These are phyloP conservation scores for Synanthedon myopaeformis DNA, from an alignment of 2,888 invertebrate genomes.

Conservation along the genomic window DNA sequence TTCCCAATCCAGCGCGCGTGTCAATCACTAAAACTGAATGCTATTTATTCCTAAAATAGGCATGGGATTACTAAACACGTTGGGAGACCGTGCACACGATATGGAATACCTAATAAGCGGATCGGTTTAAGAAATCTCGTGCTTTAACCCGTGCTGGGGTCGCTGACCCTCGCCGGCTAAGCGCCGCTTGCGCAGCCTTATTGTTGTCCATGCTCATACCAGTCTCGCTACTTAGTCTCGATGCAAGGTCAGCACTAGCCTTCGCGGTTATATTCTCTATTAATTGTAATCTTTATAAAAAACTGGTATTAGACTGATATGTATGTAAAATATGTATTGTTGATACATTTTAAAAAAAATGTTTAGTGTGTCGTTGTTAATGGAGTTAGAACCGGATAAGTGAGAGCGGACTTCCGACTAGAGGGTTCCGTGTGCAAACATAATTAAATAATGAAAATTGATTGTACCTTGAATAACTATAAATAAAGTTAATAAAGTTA, in stretches of 20 bases:
- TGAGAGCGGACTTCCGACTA: too few species aligned
- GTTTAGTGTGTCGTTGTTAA: too few species aligned
- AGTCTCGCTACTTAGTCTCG: constrained; percentile 9
- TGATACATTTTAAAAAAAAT: too few species aligned
- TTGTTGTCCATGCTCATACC: constrained; percentile 40
- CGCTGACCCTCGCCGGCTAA: constrained; percentile 42
- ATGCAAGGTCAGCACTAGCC: constrained; percentile 30
- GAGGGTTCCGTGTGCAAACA: too few species aligned
- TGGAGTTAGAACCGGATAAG: too few species aligned
- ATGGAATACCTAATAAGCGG: constrained; percentile 59
- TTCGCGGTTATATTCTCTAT: background rate
- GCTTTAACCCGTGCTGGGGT: constrained; percentile 52
- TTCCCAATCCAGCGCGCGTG: background rate
- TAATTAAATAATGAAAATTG: too few species aligned
- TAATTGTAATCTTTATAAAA: background rate
- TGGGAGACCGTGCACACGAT: constrained; percentile 15
- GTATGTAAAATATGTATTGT: too few species aligned
- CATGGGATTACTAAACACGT: constrained; percentile 22
- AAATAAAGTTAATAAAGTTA: too few species aligned
- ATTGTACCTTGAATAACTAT: too few species aligned
- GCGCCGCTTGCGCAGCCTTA: constrained; percentile 52
- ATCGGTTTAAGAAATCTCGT: constrained; percentile 63
- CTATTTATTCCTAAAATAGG: constrained; percentile 30
- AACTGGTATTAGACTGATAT: background rate
- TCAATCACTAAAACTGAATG: constrained; percentile 9